Base-by-base conservation (phyloP, 2,888 invertebrate genomes). In the Drosophila picticornis region DNA sequence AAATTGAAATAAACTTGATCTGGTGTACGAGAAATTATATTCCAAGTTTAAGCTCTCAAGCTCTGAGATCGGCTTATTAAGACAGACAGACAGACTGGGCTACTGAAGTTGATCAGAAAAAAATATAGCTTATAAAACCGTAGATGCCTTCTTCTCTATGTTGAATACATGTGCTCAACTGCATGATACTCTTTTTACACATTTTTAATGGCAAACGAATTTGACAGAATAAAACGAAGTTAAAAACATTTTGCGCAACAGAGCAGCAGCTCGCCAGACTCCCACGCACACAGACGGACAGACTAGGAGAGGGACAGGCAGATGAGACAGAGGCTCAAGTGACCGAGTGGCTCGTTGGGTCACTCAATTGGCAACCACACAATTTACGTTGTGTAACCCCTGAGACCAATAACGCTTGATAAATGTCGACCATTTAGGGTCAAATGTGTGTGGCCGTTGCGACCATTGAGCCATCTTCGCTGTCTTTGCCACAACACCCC, bases 401-500 rank as follows among this genome's bases (percentile, higher is more conserved):
- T 80, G 91, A 89, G 91, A 91, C 86, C 91, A 91, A 91, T 91
- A 91, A 91, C 86, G 84, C 81, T 91, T 91, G 91, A 91, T 91
- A 91, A 91, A 91, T 91, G 91, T 80, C 77, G 83, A 86, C 80
- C 90, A 84, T 91, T 91, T 90, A 91, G 90, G 90, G 87, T 82
- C 86, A 88, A 90, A 90, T 90, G 84, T 88, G 84, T 88, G 86
- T 83, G 80, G 75, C 80, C 63, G 80, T 75, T 60, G 79, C 67
- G 80, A 48, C 65, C 59, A 63, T 43, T 55, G 71, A 53, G 69
- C 70, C 77, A 66, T 75, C 57, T 55, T 43, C 27, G 55, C 50
- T 58, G 64, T 63, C 50, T 52, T 56, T 67, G 65, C 58, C 65
- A 66, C n/a, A n/a, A n/a, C n/a, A n/a, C n/a, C 27, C 27, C 27